Base-by-base conservation (phyloP, 2,888 invertebrate species). In the Dromius quadrimaculatus region DNA sequence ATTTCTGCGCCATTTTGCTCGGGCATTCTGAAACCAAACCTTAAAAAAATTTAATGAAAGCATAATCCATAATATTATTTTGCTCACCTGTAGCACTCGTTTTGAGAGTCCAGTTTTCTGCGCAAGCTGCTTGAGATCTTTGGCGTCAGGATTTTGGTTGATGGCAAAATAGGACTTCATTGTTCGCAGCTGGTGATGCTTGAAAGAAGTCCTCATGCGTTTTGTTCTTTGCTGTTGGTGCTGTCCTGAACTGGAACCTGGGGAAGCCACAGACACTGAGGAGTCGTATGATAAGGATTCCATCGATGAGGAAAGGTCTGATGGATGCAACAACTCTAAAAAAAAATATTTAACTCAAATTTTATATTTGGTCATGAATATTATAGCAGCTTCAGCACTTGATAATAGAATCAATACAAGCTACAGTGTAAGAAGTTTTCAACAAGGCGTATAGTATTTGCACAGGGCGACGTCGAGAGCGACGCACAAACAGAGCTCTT, bases 11-110 rank as follows among this genome's bases (percentile, higher is more conserved):
- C 97, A 98, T 85, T 99, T 99, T 34, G 98, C 99, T 62, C 98
- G 87, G 0, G 98, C 98, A 81, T 99, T 99, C 88, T 99, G 98
- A 83, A 98, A 98, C 98, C 98, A 98, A 1, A 98, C 98, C 97
- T 98, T 78, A 8, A 77, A 17, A 1, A 38, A 11, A 47, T 28
- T 28, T 28, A n/a, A n/a, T 6, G 5, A 32, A 32, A 5, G 32
- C 32, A 32, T 6, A 5, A 32, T 32, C 32, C 5, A 32, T 32
- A 32, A 11, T 22, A n/a, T 13, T 0, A 17, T 22, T 22, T 71
- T 43, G 71, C 77, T 80, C 82, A 98, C 98, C 92, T 99, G 99
- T 71, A 99, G 84, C 13, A 99, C 98, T 79, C 98, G 88, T 85
- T 99, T 99, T 36, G 97, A 96, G 11, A 99, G 87, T 23, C 98